phyloP scores from a whole-genome alignment of 2,797 vertebrate species.

The Cyprinodon diabolis region DNA sequence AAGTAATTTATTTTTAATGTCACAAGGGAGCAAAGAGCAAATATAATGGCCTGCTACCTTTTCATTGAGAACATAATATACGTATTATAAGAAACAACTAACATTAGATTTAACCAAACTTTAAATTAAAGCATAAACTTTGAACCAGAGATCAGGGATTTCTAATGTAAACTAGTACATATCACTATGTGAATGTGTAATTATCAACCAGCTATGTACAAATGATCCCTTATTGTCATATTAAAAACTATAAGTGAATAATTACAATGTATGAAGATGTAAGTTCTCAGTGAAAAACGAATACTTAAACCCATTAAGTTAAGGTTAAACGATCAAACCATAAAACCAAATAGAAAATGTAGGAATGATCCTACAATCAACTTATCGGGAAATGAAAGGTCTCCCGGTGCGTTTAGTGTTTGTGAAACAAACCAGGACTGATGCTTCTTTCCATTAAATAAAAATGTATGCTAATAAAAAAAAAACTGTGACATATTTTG shows the following conservation, averaged over 20 bases:
- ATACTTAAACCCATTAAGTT: conserved; percentile 2
- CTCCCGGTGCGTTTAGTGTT: conserved; percentile 1
- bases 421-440: neutral
- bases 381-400: neutral
- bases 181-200: conserved; percentile 24
- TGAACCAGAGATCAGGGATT: neutral
- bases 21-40: conserved; percentile 48
- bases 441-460: neutral
- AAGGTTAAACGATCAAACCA: conserved; percentile 17
- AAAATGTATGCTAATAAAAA: neutral
- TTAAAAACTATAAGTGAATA: neutral
- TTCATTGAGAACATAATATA: conserved; percentile 9
- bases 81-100: conserved; percentile 3
- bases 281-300: conserved; percentile 7
- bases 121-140: neutral
- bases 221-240: conserved; percentile 13
- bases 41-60: conserved; percentile 21
- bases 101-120: conserved; percentile 8
- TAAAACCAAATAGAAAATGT: conserved; percentile 31
- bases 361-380: conserved; percentile 27
- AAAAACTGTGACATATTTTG: neutral
- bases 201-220: conserved; percentile 24
- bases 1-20: conserved; percentile 51
- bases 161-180: neutral
- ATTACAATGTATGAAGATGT: conserved; percentile 18